phyloP scores from a whole-genome alignment of 2,888 invertebrate genomes.

The Allophyes oxyacanthae region DNA sequence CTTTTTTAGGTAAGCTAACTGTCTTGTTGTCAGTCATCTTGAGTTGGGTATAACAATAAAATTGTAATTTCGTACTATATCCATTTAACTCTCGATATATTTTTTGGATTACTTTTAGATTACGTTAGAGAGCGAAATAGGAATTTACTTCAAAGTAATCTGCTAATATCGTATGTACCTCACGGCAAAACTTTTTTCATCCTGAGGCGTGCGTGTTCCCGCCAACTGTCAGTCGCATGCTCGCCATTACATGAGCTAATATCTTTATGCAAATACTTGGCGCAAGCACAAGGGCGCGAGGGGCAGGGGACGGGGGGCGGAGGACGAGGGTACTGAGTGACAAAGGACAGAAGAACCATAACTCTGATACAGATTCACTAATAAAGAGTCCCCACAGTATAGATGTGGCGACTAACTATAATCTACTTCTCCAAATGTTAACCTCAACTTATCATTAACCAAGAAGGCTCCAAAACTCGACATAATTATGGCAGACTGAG shows the following conservation, averaged over 20 bases:
- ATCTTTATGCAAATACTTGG: slow-evolving; percentile 41
- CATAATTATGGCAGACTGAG: too few relatives aligned
- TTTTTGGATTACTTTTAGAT: too few relatives aligned
- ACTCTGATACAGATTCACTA: neutral
- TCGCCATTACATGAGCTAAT: slow-evolving; percentile 29
- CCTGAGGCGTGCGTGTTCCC: slow-evolving; percentile 5
- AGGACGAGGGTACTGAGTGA: neutral
- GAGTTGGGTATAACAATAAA: too few relatives aligned
- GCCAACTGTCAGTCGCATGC: slow-evolving; percentile 35
- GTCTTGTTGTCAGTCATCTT: too few relatives aligned
- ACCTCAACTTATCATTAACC: too few relatives aligned
- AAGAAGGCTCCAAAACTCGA: too few relatives aligned
- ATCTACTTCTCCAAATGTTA: too few relatives aligned
- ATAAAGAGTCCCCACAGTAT: neutral
- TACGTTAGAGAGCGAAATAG: too few relatives aligned
- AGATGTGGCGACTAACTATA: neutral
- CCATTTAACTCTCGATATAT: too few relatives aligned
- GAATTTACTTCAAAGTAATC: too few relatives aligned
- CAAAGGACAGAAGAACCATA: slow-evolving; percentile 1
- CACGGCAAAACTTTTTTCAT: slow-evolving; percentile 15
- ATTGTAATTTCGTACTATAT: too few relatives aligned
- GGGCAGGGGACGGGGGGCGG: neutral
- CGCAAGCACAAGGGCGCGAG: slow-evolving; percentile 5
- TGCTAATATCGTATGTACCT: neutral
- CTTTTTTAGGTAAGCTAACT: too few relatives aligned